Conservation (phyloP, 1,140 invertebrate species). For the silkworm (Bombyx mori) region DNA sequence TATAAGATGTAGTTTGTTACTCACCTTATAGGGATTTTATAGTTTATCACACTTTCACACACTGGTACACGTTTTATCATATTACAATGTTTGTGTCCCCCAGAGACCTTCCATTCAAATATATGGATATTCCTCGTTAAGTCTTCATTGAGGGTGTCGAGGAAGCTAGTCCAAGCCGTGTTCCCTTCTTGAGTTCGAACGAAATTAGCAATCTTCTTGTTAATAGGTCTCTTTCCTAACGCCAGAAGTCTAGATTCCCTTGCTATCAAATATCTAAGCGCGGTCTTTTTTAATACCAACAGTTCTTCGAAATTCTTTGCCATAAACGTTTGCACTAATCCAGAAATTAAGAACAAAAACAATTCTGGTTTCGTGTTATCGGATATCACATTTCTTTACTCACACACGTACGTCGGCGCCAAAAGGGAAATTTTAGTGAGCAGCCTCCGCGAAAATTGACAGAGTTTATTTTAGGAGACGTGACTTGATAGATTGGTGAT, state of each 20-base stretch:
- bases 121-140: conserved; percentile 46
- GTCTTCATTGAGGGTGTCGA: conserved; percentile 47
- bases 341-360: background rate
- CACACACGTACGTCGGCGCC: background rate
- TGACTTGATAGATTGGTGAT: background rate
- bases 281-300: conserved; percentile 39
- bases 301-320: conserved; percentile 50
- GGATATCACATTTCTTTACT: background rate
- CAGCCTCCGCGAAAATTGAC: background rate
- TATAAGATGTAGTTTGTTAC: conserved; percentile 4
- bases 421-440: background rate
- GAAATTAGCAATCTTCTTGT: conserved; percentile 50
- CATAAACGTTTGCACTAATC: conserved; percentile 28
- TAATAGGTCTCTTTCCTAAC: conserved; percentile 41
- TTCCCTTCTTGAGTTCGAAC: conserved; percentile 32
- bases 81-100: conserved; percentile 6
- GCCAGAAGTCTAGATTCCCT: conserved; percentile 41
- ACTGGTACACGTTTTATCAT: conserved; percentile 14
- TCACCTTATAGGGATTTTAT: conserved; percentile 26
- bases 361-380: background rate
- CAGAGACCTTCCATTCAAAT: conserved; percentile 19
- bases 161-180: conserved; percentile 30
- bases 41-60: conserved; percentile 18
- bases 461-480: background rate
- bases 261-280: conserved; percentile 37